phyloP scores from a whole-genome alignment of 1,140 invertebrate genomes.

The Drosophila tropicalis region DNA sequence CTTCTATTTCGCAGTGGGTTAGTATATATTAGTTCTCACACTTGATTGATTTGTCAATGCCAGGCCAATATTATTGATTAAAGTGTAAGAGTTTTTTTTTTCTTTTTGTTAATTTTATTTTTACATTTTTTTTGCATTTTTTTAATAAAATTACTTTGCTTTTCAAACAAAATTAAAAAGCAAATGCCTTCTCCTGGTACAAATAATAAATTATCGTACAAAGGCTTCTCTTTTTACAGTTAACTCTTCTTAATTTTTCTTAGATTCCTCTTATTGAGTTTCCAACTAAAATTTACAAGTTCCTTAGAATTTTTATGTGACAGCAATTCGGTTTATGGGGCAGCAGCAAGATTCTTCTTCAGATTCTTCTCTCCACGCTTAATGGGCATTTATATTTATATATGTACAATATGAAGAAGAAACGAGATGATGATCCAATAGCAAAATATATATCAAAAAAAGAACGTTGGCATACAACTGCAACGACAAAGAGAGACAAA shows the following conservation, averaged over 20 bases:
- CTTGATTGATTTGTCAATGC: slow-evolving; percentile 75
- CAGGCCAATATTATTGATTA: slow-evolving; percentile 28
- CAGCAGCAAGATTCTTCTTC: slow-evolving; percentile 36
- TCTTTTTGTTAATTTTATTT: slow-evolving; percentile 28
- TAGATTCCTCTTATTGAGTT: slow-evolving; percentile 39
- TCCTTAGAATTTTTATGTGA: slow-evolving; percentile 59
- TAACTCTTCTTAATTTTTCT: slow-evolving; percentile 23
- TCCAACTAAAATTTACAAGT: slow-evolving; percentile 58
- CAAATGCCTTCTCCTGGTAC: slow-evolving; percentile 29
- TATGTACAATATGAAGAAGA: slow-evolving; percentile 27
- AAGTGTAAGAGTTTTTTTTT: background rate
- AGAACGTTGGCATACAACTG: slow-evolving; percentile 59
- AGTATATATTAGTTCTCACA: slow-evolving; percentile 3
- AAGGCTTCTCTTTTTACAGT: slow-evolving; percentile 32
- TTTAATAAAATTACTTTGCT: slow-evolving; percentile 58
- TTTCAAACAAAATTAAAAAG: slow-evolving; percentile 52
- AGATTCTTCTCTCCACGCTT: slow-evolving; percentile 3
- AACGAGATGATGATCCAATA: slow-evolving; percentile 37
- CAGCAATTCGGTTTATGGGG: slow-evolving; percentile 54
- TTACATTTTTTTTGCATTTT: slow-evolving; percentile 3
- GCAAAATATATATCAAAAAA: slow-evolving; percentile 13
- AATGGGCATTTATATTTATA: slow-evolving; percentile 35
- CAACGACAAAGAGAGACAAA: slow-evolving; percentile 7
- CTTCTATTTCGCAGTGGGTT: background rate
- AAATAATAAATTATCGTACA: slow-evolving; percentile 27